Percentiles rank a stretch among this genome's conserved stretches.
phyloP scores from a whole-genome alignment of 2,888 invertebrate genomes.

The Drosophila robusta region DNA sequence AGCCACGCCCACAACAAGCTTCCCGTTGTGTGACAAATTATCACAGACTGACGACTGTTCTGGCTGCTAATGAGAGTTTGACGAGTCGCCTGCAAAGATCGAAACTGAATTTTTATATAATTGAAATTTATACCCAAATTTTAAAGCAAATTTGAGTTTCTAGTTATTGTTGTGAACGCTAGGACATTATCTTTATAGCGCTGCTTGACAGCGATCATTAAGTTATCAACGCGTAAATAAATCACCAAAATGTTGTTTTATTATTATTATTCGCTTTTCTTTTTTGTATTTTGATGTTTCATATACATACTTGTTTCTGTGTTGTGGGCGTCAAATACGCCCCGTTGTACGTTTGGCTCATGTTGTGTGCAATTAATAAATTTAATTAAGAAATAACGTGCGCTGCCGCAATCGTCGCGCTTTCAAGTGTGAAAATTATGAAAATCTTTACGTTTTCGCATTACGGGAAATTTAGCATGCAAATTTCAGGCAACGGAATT shows the following conservation, averaged over 20 bases:
- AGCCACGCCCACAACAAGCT: conserved; percentile 22
- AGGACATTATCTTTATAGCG: conserved; percentile 28
- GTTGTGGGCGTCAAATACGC: conserved; percentile 59
- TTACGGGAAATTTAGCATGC: conserved; percentile 60
- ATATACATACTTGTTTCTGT: neutral
- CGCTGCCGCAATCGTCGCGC: conserved; percentile 56
- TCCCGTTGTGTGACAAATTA: conserved; percentile 17
- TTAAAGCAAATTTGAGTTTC: neutral
- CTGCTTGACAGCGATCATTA: conserved; percentile 35
- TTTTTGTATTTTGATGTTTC: conserved; percentile 25
- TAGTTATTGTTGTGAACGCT: neutral
- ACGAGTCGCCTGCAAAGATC: conserved; percentile 6
- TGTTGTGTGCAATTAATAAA: conserved; percentile 80
- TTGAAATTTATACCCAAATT: neutral
- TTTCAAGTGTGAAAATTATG: conserved; percentile 79
- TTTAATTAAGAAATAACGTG: conserved; percentile 77
- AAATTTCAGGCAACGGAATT: conserved; percentile 47
- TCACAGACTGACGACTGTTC: conserved; percentile 2
- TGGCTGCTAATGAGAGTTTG: conserved; percentile 9
- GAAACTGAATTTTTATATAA: neutral
- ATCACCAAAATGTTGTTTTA: conserved; percentile 49
- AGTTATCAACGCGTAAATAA: conserved; percentile 61
- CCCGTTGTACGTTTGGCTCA: conserved; percentile 57
- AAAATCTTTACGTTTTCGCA: conserved; percentile 61
- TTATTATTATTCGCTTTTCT: conserved; percentile 11